Conservation (phyloP, 2,888 invertebrate genomes). For the Rotaria macrura region DNA sequence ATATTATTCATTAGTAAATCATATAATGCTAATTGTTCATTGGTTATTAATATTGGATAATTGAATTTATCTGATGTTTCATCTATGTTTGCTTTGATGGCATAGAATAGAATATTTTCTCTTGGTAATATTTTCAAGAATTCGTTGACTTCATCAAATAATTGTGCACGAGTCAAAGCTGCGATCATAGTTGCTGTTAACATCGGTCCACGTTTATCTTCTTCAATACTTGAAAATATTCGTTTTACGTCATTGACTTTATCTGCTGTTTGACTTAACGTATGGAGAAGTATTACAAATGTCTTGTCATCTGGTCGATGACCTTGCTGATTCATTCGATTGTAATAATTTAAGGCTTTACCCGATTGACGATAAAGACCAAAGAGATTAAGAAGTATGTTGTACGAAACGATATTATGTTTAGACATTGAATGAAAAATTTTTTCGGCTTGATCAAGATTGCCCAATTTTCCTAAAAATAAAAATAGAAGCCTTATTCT, state of each 20-base stretch:
- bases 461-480: background rate
- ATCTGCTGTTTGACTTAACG: background rate
- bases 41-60: background rate
- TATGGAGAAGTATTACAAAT: background rate
- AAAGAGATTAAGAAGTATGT: background rate
- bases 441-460: background rate
- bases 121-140: background rate
- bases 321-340: background rate
- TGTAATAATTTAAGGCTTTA: background rate
- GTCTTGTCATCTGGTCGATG: background rate
- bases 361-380: background rate
- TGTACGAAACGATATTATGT: background rate
- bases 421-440: background rate
- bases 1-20: background rate
- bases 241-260: background rate
- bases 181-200: background rate
- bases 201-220: background rate
- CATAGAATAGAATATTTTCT: background rate
- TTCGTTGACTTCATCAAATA: background rate
- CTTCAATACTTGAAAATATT: background rate
- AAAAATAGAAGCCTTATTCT: background rate
- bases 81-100: background rate
- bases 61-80: background rate
- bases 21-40: background rate
- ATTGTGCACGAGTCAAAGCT: background rate